Conservation (phyloP, 1,140 invertebrate species). For the Triops cancriformis region DNA sequence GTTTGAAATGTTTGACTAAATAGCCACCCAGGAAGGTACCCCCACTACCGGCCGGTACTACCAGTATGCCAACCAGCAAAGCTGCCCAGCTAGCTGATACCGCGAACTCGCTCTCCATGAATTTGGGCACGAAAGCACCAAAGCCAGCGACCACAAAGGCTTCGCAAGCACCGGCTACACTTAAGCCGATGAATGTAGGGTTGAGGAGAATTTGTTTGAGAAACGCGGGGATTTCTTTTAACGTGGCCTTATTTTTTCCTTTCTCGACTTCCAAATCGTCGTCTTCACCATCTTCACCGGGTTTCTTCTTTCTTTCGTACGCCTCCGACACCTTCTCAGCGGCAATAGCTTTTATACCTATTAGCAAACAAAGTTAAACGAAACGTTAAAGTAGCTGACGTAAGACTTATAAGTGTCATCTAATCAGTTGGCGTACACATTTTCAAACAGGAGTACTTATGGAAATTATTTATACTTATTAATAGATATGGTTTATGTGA, state of each 20-base stretch:
- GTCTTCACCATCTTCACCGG: slow-evolving; percentile 30
- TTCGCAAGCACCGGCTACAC: slow-evolving; percentile 65
- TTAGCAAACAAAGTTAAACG: slow-evolving; percentile 26
- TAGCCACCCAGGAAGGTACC: slow-evolving; percentile 73
- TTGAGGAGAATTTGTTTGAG: slow-evolving; percentile 57
- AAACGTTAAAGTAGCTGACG: too few species aligned
- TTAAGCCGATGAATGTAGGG: slow-evolving; percentile 70
- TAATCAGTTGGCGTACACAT: too few species aligned
- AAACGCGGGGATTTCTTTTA: slow-evolving; percentile 56
- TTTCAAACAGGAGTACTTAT: too few species aligned
- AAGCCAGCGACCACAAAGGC: slow-evolving; percentile 68
- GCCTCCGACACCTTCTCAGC: slow-evolving; percentile 59
- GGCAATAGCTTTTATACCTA: slow-evolving; percentile 55
- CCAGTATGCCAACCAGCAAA: slow-evolving; percentile 60
- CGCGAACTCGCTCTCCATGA: slow-evolving; percentile 74
- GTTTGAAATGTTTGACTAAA: slow-evolving; percentile 60
- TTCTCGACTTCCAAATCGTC: slow-evolving; percentile 27
- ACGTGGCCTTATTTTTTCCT: background rate
- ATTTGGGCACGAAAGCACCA: slow-evolving; percentile 71
- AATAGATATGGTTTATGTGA: too few species aligned
- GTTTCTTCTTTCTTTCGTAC: slow-evolving; percentile 40
- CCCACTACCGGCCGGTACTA: slow-evolving; percentile 61
- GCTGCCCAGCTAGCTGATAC: slow-evolving; percentile 62
- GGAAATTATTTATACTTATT: too few species aligned
- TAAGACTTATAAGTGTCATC: too few species aligned